These are phyloP conservation scores for Catostomus latipinnis DNA, from an alignment of 2,797 vertebrate species.

Conservation along the genomic window DNA sequence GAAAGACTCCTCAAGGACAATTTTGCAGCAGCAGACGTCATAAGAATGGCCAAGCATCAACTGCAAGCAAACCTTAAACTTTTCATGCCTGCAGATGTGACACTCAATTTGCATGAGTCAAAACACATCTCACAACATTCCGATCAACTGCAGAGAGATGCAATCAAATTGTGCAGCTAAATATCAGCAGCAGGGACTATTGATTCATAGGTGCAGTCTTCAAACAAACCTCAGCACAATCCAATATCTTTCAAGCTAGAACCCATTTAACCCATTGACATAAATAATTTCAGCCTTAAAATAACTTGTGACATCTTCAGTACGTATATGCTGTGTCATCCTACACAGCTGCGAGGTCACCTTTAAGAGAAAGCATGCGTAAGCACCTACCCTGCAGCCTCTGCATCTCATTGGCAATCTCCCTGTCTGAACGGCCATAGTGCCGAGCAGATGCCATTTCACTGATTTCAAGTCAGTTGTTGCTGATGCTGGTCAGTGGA, in stretches of 20 bases:
- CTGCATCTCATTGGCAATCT: slow-evolving; percentile 95
- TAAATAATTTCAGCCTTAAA: background rate
- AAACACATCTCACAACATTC: background rate
- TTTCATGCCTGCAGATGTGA: slow-evolving; percentile 1
- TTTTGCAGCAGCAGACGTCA: slow-evolving; percentile 23
- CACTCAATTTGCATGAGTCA: background rate
- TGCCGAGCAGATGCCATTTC: slow-evolving; percentile 87
- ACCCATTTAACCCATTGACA: background rate
- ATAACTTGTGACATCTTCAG: background rate
- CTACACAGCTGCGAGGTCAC: slow-evolving; percentile 68
- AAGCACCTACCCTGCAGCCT: slow-evolving; percentile 91
- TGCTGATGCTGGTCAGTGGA: slow-evolving; percentile 52
- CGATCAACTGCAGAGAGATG: background rate
- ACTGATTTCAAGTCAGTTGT: slow-evolving; percentile 58
- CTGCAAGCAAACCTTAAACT: slow-evolving; percentile 11
- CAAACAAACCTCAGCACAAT: slow-evolving; percentile 1
- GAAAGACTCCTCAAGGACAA: slow-evolving; percentile 2
- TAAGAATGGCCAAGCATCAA: slow-evolving; percentile 23
- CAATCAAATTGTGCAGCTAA: background rate
- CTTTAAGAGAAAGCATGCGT: slow-evolving; percentile 73
- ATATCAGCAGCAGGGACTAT: background rate
- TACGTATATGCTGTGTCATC: slow-evolving; percentile 73
- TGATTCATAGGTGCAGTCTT: background rate
- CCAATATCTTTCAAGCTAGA: background rate
- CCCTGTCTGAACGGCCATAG: slow-evolving; percentile 77